These are phyloP conservation scores for Heliothis peltigera DNA, from an alignment of 2,888 invertebrate species.

Conservation along the genomic window DNA sequence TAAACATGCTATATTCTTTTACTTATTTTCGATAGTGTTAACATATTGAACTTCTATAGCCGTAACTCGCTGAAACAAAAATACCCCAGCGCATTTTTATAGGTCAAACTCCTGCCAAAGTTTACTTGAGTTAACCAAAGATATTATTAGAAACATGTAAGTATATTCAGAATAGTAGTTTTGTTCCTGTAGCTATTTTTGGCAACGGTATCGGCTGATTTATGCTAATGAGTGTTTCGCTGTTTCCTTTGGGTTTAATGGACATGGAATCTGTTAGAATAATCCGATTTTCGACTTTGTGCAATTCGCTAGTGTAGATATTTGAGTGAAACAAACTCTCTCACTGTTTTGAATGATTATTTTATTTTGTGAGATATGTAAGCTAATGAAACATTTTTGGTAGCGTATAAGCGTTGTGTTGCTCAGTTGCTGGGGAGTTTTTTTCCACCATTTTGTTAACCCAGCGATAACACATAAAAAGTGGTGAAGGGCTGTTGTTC, in stretches of 20 bases:
- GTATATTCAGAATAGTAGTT: constrained; percentile 32
- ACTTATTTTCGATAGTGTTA: constrained; percentile 32
- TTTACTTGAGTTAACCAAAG: constrained; percentile 39
- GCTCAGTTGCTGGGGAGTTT: too few relatives aligned
- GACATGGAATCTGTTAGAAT: constrained; percentile 4
- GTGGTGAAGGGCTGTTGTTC: too few relatives aligned
- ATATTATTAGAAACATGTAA: constrained; percentile 43
- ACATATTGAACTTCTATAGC: constrained; percentile 26
- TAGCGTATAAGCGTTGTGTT: too few relatives aligned
- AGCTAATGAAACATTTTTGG: too few relatives aligned
- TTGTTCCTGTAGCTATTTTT: constrained; percentile 48
- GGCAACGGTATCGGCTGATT: constrained; percentile 43
- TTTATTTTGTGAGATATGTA: too few relatives aligned
- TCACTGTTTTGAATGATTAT: too few relatives aligned
- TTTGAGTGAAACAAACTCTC: too few relatives aligned
- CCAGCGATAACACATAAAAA: too few relatives aligned
- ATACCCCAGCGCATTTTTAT: constrained; percentile 35
- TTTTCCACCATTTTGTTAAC: too few relatives aligned
- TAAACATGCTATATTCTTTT: constrained; percentile 8
- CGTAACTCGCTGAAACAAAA: constrained; percentile 35
- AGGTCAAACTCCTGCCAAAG: constrained; percentile 36
- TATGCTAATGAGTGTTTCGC: constrained; percentile 43
- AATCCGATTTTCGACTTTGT: neutral
- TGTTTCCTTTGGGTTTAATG: constrained; percentile 24
- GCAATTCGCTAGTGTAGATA: neutral